phyloP scores from a whole-genome alignment of 2,888 invertebrate genomes.

The Oscheius sp. region DNA sequence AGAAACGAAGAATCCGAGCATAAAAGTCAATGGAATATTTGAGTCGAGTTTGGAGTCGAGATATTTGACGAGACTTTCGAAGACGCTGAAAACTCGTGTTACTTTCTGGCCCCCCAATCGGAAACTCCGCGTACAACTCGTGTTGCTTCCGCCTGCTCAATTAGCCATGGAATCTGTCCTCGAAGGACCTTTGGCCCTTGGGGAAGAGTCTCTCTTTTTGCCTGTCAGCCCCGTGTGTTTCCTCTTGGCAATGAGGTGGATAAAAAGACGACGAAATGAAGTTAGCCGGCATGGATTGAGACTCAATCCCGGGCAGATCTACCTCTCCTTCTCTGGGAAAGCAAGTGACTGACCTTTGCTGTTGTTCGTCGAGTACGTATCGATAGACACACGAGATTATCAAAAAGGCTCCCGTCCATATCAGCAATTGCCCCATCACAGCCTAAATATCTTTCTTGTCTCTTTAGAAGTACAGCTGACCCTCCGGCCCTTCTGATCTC shows the following conservation, averaged over 20 bases:
- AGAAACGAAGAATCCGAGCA: constrained; percentile 63
- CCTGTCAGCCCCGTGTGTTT: background rate
- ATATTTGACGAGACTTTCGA: constrained; percentile 59
- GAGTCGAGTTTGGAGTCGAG: constrained; percentile 61
- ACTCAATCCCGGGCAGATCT: background rate
- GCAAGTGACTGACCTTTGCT: constrained; percentile 55
- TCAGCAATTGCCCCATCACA: constrained; percentile 59
- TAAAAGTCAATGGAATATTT: constrained; percentile 59
- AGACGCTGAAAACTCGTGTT: constrained; percentile 46
- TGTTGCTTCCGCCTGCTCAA: constrained; percentile 8
- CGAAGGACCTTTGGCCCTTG: background rate
- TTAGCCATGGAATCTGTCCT: constrained; percentile 1
- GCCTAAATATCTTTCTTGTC: constrained; percentile 54
- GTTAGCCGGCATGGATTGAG: constrained; percentile 20
- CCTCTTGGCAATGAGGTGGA: constrained; percentile 20
- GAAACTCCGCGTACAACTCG: background rate
- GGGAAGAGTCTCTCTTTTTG: background rate
- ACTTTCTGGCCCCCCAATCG: background rate
- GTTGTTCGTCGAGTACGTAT: constrained; percentile 53
- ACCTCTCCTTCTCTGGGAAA: background rate
- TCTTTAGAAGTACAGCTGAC: background rate
- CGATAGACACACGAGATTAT: constrained; percentile 66
- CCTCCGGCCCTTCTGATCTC: background rate
- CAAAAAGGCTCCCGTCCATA: constrained; percentile 64
- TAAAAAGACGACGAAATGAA: constrained; percentile 1